Percentiles rank a stretch among this genome's conserved stretches.
Evolutionary conservation across 2,113 vertebrate genomes (phyloP).

Genomic region (Rhynchomys soricoides): DNA sequence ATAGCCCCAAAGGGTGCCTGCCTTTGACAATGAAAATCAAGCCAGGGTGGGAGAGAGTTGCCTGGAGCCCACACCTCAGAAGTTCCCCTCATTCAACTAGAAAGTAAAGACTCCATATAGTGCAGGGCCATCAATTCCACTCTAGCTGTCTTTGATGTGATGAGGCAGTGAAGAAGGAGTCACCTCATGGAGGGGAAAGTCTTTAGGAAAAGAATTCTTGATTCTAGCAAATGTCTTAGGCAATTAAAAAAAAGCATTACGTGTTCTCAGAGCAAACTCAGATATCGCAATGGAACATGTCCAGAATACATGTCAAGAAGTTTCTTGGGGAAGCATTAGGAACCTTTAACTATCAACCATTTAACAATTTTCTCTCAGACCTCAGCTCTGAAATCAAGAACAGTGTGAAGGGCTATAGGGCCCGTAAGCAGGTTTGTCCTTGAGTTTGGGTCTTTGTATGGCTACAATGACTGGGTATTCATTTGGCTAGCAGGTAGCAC

Average conservation of each 20-base stretch:
- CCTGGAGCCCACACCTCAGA: not conserved
- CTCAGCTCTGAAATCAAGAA: slow-evolving; percentile 17
- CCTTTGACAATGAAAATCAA: slow-evolving; percentile 11
- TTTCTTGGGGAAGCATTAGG: slow-evolving; percentile 13
- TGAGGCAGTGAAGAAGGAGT: slow-evolving; percentile 41
- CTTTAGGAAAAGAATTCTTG: slow-evolving; percentile 17
- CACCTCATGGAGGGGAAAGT: not conserved
- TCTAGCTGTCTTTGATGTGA: slow-evolving; percentile 6
- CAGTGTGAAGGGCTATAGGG: not conserved
- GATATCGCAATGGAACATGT: not conserved
- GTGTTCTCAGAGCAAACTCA: not conserved
- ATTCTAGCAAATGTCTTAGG: slow-evolving; percentile 35
- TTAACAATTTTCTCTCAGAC: slow-evolving; percentile 5
- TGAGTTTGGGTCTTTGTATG: not conserved
- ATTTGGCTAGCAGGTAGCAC: not conserved
- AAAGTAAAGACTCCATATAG: not conserved
- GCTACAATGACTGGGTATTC: not conserved
- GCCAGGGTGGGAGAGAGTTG: not conserved
- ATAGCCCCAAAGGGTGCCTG: not conserved
- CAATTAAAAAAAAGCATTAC: slow-evolving; percentile 37
- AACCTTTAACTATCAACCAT: not conserved
- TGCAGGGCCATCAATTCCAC: not conserved
- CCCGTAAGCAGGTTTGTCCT: not conserved
- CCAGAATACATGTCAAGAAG: slow-evolving; percentile 16
- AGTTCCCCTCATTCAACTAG: not conserved